phyloP scores from a whole-genome alignment of 1,140 invertebrate species.

The Linepithema humile region DNA sequence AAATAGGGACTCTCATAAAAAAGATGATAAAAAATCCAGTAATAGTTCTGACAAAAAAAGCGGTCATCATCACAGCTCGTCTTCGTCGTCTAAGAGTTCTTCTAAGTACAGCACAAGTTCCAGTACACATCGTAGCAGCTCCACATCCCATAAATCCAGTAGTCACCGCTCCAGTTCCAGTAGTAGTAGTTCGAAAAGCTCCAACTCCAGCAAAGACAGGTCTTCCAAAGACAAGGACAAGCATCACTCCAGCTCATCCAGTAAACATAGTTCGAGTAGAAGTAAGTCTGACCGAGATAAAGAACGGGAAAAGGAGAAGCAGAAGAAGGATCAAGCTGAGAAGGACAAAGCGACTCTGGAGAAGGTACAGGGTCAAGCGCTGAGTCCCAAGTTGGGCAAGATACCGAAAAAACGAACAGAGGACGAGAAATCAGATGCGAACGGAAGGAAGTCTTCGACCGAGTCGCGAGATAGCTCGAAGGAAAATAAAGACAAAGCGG shows the following conservation, averaged over 20 bases:
- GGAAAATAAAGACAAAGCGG: constrained; percentile 78
- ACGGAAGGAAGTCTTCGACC: constrained; percentile 73
- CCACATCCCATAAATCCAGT: constrained; percentile 81
- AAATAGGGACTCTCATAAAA: constrained; percentile 80
- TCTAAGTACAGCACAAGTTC: constrained; percentile 77
- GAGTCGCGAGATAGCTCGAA: constrained; percentile 80
- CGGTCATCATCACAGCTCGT: constrained; percentile 83
- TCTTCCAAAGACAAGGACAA: constrained; percentile 81
- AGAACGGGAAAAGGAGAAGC: constrained; percentile 83
- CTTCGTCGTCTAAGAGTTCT: constrained; percentile 84
- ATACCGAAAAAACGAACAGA: constrained; percentile 89
- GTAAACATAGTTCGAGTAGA: constrained; percentile 80
- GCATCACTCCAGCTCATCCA: constrained; percentile 79
- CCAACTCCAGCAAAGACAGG: constrained; percentile 77
- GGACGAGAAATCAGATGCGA: constrained; percentile 79
- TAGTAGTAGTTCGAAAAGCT: constrained; percentile 74
- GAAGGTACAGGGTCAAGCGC: constrained; percentile 87
- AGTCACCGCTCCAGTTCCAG: constrained; percentile 76
- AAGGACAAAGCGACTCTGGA: constrained; percentile 89
- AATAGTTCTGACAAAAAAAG: constrained; percentile 81
- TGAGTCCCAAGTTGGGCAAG: constrained; percentile 89
- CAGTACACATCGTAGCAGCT: constrained; percentile 77
- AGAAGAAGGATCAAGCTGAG: constrained; percentile 85
- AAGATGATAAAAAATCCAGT: constrained; percentile 79
- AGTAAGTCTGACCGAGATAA: constrained; percentile 80